phyloP scores from a whole-genome alignment of 2,888 invertebrate species.

The Lamellibrachia satsuma region DNA sequence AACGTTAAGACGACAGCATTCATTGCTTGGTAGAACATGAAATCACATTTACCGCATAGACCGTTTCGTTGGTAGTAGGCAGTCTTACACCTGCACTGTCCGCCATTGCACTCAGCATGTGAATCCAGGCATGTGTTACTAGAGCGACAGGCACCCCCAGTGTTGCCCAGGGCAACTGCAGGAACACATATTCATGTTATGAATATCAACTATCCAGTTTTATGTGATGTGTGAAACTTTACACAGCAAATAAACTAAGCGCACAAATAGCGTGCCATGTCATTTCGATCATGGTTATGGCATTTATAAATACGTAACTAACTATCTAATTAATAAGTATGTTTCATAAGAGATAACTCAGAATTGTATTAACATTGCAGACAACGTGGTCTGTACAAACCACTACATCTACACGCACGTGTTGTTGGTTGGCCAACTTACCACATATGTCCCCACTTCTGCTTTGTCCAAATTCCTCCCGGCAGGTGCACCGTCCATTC shows the following conservation, averaged over 20 bases:
- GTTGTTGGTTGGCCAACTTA: not conserved
- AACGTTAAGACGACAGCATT: not conserved
- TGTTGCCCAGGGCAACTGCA: not conserved
- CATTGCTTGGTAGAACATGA: not conserved
- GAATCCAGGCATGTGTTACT: conserved; percentile 26
- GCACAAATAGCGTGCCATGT: no score
- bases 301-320: no score
- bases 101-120: conserved; percentile 22
- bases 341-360: no score
- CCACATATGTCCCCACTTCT: not conserved
- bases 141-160: not conserved
- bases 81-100: conserved; percentile 26
- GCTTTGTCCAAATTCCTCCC: not conserved
- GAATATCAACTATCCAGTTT: no score
- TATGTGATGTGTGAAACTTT: no score
- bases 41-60: conserved; percentile 26
- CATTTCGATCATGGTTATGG: no score
- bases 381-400: not conserved
- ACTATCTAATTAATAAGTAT: no score
- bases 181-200: not conserved
- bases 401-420: not conserved
- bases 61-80: conserved; percentile 24
- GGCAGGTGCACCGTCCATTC: conserved; percentile 35
- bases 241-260: no score
- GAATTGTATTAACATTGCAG: not conserved